Evolutionary conservation across 2,797 vertebrate genomes (phyloP), one percentile per base, ranked within the genome.

Genomic region (Mycteria americana): DNA sequence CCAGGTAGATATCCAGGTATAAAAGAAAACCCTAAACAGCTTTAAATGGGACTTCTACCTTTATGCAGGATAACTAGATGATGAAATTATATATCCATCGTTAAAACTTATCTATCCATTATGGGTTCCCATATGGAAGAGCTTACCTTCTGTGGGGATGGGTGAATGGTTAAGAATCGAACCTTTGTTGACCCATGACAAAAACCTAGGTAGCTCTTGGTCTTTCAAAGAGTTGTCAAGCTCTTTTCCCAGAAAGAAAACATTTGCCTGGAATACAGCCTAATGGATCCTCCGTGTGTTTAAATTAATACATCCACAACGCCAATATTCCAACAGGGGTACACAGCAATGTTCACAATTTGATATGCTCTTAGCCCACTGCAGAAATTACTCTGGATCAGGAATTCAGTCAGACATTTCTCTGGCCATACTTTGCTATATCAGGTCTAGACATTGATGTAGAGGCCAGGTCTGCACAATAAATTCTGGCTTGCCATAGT

Each of bases 341-440:
- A 60, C 56, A 67, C 8, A 85, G 14, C 31, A 83, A 15, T 24
- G 39, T 39, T 89, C 39, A 35, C 9, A 70, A 81, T 68, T 62
- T 85, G 21, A 68, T 68, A 28, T 21, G 7, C 23, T 62, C 51
- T 64, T 80, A 83, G 41, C 13, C 53, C 30, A 18, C 2, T 83
- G 19, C 62, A 92, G 89, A 57, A 92, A 78, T 84, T 59, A 45
- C 21, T 74, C 62, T 64, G n/a, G n/a, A 81, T 88, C 33, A 64
- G 22, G 82, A 92, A 89, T 69, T 92, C 57, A 77, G 57, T 54
- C 53, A 94, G 87, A 88, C 51, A 62, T 78, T 94, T 96, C 78
- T 39, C 62, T 89, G 84, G 87, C 64, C 57, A 51, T 63, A 13
- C 21, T 37, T 28, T 51, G 33, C 5, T 70, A 1, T 28, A 60